Base-by-base conservation (phyloP, 1,140 invertebrate species). In the Brachionus manjavacas region DNA sequence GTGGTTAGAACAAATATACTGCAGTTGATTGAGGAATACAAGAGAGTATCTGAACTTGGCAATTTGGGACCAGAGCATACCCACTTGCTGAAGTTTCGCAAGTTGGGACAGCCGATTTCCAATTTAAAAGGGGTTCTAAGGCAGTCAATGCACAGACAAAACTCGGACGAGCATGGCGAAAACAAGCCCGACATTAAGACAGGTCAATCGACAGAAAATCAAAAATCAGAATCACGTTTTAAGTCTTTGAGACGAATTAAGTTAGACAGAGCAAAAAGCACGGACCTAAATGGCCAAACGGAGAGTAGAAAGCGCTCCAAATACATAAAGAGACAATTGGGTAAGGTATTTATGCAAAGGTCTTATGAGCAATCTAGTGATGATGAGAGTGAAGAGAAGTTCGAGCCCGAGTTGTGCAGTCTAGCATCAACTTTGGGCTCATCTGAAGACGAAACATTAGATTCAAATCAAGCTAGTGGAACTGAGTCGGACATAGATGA, bases 341-440 rank as follows among this genome's bases (percentile, higher is more conserved):
- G 12, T 8, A 39, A 16, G 23, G 68, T 72, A 41, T 72, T 72
- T 72, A 8, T 2, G 20, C 14, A 41, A 8, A 72, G 16, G 20
- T 72, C 68, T 41, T 72, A 39, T 41, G 68, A 72, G n/a, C 68
- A 72, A 43, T 39, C 35, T 43, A 72, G 68, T 72, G 4, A 41
- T 39, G 35, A 72, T 2, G 68, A 72, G 35, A 41, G 16, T 8
- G 68, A 68, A n/a, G 11, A 7, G 14, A 25, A 68, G 31, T 9
- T n/a, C 1, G 20, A 72, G 16, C 31, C 68, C 2, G 68, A 72
- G n/a, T 41, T 16, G 16, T 20, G 12, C 16, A 72, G 68, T 72
- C 31, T 41, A 1, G 35, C 35, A 3, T 72, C 68, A 11, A 72
- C 16, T 39, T 16, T 72, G 16, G 68, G 16, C 9, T 41, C 31